Percentiles rank a stretch among this genome's conserved stretches.
Conservation (phyloP, 2,888 invertebrate genomes). For the Eulithis prunata region DNA sequence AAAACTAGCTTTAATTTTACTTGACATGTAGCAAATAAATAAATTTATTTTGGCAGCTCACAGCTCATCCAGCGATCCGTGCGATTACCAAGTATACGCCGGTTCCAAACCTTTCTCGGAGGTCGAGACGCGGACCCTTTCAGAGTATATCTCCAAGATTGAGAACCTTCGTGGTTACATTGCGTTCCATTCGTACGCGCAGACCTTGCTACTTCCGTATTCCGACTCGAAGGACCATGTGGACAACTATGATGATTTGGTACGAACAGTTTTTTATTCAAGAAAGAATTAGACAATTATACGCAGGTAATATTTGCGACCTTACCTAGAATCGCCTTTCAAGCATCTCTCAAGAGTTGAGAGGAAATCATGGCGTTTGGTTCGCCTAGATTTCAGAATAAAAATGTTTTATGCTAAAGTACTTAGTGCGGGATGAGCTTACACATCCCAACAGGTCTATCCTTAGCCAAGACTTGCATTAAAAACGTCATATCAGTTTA, state of each 20-base stretch:
- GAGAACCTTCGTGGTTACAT: conserved; percentile 86
- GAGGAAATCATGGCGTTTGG: too few relatives aligned
- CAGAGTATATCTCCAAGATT: conserved; percentile 81
- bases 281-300: too few relatives aligned
- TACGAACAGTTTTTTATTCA: conserved; percentile 39
- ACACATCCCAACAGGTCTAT: too few relatives aligned
- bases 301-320: too few relatives aligned
- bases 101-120: conserved; percentile 89
- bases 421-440: too few relatives aligned
- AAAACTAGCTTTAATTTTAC: too few relatives aligned
- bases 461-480: too few relatives aligned
- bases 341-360: too few relatives aligned
- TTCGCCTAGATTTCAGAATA: too few relatives aligned
- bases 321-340: too few relatives aligned
- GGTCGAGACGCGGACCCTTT: conserved; percentile 84
- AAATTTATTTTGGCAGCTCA: conserved; percentile 45
- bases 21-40: neutral
- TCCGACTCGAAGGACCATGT: conserved; percentile 83
- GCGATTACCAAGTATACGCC: conserved; percentile 87
- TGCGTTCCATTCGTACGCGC: conserved; percentile 90
- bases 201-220: conserved; percentile 87
- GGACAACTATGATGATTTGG: conserved; percentile 78
- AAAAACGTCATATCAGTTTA: too few relatives aligned
- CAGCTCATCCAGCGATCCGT: conserved; percentile 82
- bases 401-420: too few relatives aligned